phyloP scores from a whole-genome alignment of 1,140 invertebrate genomes.

The Mycetomoellerius zeteki region DNA sequence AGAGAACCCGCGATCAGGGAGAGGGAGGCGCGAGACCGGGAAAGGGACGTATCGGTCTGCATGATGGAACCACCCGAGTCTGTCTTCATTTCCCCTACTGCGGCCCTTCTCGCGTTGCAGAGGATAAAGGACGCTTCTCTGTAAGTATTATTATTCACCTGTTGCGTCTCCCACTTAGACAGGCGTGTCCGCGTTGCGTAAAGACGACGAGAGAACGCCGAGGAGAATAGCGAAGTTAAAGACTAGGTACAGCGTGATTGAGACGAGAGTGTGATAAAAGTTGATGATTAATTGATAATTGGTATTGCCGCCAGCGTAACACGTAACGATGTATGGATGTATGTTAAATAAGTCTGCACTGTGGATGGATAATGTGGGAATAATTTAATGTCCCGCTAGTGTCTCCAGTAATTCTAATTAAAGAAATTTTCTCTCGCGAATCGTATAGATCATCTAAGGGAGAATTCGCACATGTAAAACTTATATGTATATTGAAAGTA shows the following conservation, averaged over 20 bases:
- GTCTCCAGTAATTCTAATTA: slow-evolving; percentile 4
- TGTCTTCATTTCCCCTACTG: slow-evolving; percentile 86
- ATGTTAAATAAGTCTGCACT: not conserved
- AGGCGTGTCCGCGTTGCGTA: slow-evolving; percentile 34
- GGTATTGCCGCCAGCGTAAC: slow-evolving; percentile 17
- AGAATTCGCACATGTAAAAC: not conserved
- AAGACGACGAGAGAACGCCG: not conserved
- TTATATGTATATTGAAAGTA: too few species aligned
- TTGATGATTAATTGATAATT: slow-evolving; percentile 46
- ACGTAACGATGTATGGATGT: not conserved
- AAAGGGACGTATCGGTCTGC: slow-evolving; percentile 82
- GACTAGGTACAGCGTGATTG: not conserved
- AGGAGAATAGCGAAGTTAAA: not conserved
- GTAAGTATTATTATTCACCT: slow-evolving; percentile 84
- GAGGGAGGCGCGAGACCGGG: slow-evolving; percentile 79
- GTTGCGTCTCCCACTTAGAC: slow-evolving; percentile 30
- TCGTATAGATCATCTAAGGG: not conserved
- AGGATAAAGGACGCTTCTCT: slow-evolving; percentile 88
- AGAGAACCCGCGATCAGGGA: slow-evolving; percentile 76
- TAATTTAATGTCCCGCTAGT: slow-evolving; percentile 36
- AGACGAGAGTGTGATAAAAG: slow-evolving; percentile 22
- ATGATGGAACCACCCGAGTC: slow-evolving; percentile 84
- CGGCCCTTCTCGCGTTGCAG: slow-evolving; percentile 87
- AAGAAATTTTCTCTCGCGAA: not conserved
- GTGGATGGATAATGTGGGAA: slow-evolving; percentile 24